Conservation (phyloP, 2,797 vertebrate species). For the Heterohyrax brucei region DNA sequence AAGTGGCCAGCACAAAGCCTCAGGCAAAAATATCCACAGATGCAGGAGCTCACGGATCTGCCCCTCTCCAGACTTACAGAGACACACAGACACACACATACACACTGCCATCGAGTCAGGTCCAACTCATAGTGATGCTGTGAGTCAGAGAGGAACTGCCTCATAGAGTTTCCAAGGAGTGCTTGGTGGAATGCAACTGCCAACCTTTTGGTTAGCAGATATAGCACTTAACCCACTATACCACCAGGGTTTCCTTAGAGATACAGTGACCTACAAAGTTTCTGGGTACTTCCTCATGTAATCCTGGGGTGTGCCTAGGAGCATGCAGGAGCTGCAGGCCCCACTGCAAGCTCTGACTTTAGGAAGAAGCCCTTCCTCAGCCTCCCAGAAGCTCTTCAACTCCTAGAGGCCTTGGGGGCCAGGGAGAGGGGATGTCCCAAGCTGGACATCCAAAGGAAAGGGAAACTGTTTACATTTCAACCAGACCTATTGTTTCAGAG, state of each 20-base stretch:
- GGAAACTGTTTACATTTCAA: background rate
- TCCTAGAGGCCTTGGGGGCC: background rate
- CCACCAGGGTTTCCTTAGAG: background rate
- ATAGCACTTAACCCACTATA: no score
- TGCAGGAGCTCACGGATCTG: background rate
- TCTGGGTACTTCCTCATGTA: background rate
- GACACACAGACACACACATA: no score
- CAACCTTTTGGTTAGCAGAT: no score
- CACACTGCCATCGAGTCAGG: no score
- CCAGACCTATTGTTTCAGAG: background rate
- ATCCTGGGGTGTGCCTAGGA: background rate
- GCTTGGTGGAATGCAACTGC: no score
- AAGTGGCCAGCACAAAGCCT: background rate
- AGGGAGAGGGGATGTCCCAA: background rate
- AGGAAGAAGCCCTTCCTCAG: background rate
- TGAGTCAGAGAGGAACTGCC: no score
- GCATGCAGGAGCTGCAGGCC: background rate
- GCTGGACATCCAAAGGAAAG: background rate
- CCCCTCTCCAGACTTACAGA: background rate
- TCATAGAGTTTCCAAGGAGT: no score
- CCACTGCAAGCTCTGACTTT: background rate
- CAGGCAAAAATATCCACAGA: background rate
- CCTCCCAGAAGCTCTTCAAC: background rate
- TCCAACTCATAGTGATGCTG: no score
- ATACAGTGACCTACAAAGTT: background rate